Base-by-base conservation (phyloP, 2,797 vertebrate species). In the Chelon auratus region DNA sequence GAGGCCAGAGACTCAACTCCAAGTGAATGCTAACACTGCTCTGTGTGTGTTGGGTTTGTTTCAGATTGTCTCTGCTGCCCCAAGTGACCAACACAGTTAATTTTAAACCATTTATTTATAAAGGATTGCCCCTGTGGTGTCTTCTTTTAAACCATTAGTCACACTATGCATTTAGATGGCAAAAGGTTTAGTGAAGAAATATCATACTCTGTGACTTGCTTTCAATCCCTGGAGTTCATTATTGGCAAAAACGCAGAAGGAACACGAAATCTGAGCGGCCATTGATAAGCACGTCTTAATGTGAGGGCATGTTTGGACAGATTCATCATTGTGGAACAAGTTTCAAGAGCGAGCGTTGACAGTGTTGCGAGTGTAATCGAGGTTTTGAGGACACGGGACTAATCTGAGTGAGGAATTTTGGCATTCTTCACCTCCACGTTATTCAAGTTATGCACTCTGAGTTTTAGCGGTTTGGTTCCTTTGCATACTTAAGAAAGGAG, bases 381-480 rank as follows among this genome's bases (percentile, higher is more conserved):
- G 53, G 69, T 72, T 80, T 73, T 69, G 57, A 77, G 64, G 55
- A 56, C 24, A 26, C 8, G 8, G n/a, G 14, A 47, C 53, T 18
- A 54, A 77, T 84, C 45, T 68, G 11, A 26, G 12, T 0, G 1
- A 55, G 20, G 43, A 85, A 60, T 80, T 26, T 75, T 76, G 24
- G 15, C 73, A 42, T 72, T 33, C 5, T 62, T 62, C n/a, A 37
- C 26, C 22, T 13, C 2, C 0, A 45, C 56, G 18, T 68, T 22
- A 26, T 71, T 14, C 7, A 56, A 65, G 61, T 47, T 54, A 47
- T 47, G 37, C 24, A 5, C 18, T 51, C 20, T 47, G 8, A 1
- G 36, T 50, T 62, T 63, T 40, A 26, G 42, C 26, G n/a, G 45
- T 53, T 68, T 68, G 30, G 36, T 13, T 71, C 22, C 5, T 10